Percentiles rank a stretch among this genome's conserved stretches.
Evolutionary conservation across 2,113 vertebrate species (phyloP).

Genomic region (Bos indicus): DNA sequence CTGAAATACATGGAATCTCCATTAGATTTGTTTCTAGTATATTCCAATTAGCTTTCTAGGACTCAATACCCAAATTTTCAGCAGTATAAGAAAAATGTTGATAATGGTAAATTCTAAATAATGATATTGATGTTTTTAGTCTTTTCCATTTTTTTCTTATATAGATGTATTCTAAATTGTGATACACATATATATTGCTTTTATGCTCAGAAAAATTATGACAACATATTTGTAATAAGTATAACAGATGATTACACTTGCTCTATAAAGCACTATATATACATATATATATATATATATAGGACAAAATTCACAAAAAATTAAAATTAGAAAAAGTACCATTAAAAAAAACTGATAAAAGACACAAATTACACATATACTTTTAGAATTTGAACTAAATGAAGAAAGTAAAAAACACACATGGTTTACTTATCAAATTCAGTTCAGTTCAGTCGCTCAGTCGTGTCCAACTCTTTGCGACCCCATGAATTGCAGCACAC

Average conservation of each 20-base stretch:
- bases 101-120: background rate
- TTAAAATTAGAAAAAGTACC: background rate
- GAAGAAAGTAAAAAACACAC: background rate
- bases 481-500: no score
- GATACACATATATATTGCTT: background rate
- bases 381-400: background rate
- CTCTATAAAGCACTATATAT: background rate
- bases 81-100: background rate
- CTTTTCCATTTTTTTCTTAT: background rate
- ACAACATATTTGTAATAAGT: background rate
- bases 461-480: no score
- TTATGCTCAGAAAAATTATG: background rate
- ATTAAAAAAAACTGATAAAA: background rate
- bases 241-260: background rate
- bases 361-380: background rate
- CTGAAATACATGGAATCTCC: background rate
- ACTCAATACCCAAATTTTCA: background rate
- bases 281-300: background rate
- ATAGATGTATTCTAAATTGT: background rate
- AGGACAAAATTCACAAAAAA: background rate
- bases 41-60: background rate
- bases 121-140: background rate
- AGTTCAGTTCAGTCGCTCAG: no score
- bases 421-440: background rate
- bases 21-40: background rate